Base-by-base conservation (phyloP, 2,888 invertebrate genomes). In the Meganola albula region DNA sequence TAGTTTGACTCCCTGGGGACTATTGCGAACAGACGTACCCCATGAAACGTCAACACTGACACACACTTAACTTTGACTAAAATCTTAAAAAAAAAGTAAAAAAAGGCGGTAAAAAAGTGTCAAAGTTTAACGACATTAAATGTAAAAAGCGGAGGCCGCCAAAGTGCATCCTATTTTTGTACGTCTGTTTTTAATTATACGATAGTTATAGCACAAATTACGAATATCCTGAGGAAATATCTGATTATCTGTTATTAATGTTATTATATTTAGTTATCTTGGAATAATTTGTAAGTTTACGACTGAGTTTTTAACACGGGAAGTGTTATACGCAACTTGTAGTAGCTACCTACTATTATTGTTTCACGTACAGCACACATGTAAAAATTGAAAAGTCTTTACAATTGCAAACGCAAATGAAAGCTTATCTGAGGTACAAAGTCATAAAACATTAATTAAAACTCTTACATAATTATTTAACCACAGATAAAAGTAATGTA, bases 201-300 rank as follows among this genome's bases (percentile, higher is more conserved):
- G 45, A 67, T 63, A 58, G 54, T 63, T 58, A 44, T 45, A 37
- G 33, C 61, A 75, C 77, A 74, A 78, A 78, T 78, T 72, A 63
- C 52, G 61, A 42, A 64, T 74, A 67, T 83, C 83, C 83, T 78
- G 57, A 78, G 83, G 83, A 82, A 68, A 71, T 60, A 62, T 56
- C 63, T 62, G 60, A 69, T 74, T 69, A 68, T 51, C 46, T 37
- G 55, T 54, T 54, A 65, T 65, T 58, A 62, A n/a, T n/a, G n/a
- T n/a, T n/a, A n/a, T n/a, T n/a, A n/a, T n/a, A n/a, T n/a, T n/a
- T n/a, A n/a, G n/a, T 66, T 66, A 63, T 69, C 62, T 59, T 16
- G 30, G 25, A 40, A 42, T 51, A 48, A 63, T 59, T 66, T 61
- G 60, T 67, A 44, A 34, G 48, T 64, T 62, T 61, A 62, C 45